Base-by-base conservation (phyloP, 1,140 invertebrate species). In the Eupeodes corollae region DNA sequence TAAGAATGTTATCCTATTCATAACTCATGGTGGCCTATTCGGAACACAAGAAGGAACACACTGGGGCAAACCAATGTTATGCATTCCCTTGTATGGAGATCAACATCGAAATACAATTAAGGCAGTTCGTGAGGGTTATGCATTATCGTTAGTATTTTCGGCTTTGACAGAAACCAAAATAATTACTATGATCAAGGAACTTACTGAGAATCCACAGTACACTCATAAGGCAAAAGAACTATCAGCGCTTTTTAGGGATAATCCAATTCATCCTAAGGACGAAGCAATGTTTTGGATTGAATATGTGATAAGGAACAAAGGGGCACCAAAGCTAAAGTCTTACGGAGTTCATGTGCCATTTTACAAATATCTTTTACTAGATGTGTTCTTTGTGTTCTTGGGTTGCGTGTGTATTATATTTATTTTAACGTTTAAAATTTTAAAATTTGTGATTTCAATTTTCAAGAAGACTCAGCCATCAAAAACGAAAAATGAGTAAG, bases 11-110 rank as follows among this genome's bases (percentile, higher is more conserved):
- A 71, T 70, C 46, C 55, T 75, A 2, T 83, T 84, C 52, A 73
- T 84, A 44, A 77, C 79, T 1, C 81, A 83, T 51, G 79, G 80
- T 16, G 82, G 82, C 21, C 57, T 82, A 33, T 75, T 81, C 52
- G 78, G 80, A 42, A 73, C 77, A n/a, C 74, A 79, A 56, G 82
- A 84, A 58, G 74, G 79, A 15, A 70, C 80, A 5, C 77, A 75
- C 58, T 73, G 80, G 57, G 79, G 77, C 33, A 74, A 81, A 13
- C 81, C 82, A 6, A 71, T 83, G 34, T 57, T 83, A 9, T 79
- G 77, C 11, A 68, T 83, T 50, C 82, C 82, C 1, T 70, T 84
- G 38, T 80, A 76, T 48, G 73, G 70, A 1, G 78, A 80, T 62
- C 79, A 82, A 46, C 66, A 66, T 50, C 49, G 67, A 18, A 71